These are phyloP conservation scores for Xestobium rufovillosum DNA, from an alignment of 2,888 invertebrate species.

Conservation along the genomic window DNA sequence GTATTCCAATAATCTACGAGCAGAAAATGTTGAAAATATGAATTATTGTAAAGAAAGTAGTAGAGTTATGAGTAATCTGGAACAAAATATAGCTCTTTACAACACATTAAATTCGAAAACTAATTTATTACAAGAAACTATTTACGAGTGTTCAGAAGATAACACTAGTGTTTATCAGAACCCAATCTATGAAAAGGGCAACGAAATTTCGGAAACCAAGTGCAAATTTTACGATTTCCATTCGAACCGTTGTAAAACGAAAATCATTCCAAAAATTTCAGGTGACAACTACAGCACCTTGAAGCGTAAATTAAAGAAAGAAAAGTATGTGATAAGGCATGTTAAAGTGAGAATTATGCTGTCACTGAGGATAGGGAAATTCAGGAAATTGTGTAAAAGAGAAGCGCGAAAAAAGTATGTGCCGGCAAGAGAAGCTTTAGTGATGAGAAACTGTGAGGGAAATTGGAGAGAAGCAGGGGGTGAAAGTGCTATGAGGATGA, in stretches of 20 bases:
- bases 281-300: constrained; percentile 9
- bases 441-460: neutral
- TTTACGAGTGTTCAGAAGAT: constrained; percentile 42
- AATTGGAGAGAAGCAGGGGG: constrained; percentile 9
- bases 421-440: constrained; percentile 8
- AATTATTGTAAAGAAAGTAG: constrained; percentile 6
- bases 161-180: constrained; percentile 39
- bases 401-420: no score
- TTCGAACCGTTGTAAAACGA: constrained; percentile 21
- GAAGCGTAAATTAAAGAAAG: constrained; percentile 40
- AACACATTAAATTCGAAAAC: constrained; percentile 36
- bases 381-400: constrained; percentile 33
- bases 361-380: constrained; percentile 54
- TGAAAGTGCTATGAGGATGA: constrained; percentile 18
- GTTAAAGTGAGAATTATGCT: constrained; percentile 61
- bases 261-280: constrained; percentile 6
- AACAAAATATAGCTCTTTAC: constrained; percentile 31
- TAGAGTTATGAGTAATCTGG: constrained; percentile 20
- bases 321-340: constrained; percentile 55
- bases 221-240: constrained; percentile 25
- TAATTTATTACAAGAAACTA: constrained; percentile 39
- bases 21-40: constrained; percentile 11
- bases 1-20: constrained; percentile 16
- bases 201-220: constrained; percentile 21
- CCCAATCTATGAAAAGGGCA: constrained; percentile 40